Percentiles rank a stretch among this genome's conserved stretches.
phyloP scores from a whole-genome alignment of 2,797 vertebrate species.

The Sciaenops ocellatus region DNA sequence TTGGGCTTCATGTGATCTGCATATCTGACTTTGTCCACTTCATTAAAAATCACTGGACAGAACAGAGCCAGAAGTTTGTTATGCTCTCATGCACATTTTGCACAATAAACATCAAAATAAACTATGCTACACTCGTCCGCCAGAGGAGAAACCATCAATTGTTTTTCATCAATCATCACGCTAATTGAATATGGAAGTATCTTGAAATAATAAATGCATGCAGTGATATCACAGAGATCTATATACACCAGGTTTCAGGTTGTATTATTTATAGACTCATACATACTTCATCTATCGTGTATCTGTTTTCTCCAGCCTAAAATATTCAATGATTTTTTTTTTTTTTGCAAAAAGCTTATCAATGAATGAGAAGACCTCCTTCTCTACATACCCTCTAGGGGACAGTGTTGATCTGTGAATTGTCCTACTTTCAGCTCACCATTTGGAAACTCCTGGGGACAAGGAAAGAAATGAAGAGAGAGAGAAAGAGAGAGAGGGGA shows the following conservation, averaged over 20 bases:
- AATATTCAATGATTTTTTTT: constrained; percentile 8
- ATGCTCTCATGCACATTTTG: neutral
- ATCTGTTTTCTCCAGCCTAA: neutral
- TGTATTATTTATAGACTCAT: constrained; percentile 20
- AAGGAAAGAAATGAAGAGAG: constrained; percentile 41
- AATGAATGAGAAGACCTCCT: constrained; percentile 29
- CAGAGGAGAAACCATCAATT: neutral
- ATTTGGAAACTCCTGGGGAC: constrained; percentile 79
- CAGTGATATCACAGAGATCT: neutral
- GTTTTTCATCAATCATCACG: neutral
- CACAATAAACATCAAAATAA: constrained; percentile 7
- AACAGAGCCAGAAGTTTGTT: neutral
- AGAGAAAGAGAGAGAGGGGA: constrained; percentile 13
- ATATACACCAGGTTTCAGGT: neutral
- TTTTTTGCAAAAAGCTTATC: neutral
- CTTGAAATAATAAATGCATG: constrained; percentile 12
- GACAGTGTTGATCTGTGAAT: constrained; percentile 83
- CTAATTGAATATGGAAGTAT: neutral
- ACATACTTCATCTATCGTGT: neutral
- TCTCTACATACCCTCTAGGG: constrained; percentile 86
- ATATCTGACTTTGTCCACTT: neutral
- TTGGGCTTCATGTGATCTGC: neutral
- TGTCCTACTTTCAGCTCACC: constrained; percentile 80
- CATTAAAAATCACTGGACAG: neutral
- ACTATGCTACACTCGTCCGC: neutral